Evolutionary conservation across 1,140 invertebrate species (phyloP).

Genomic region (Neotoxoptera formosana): DNA sequence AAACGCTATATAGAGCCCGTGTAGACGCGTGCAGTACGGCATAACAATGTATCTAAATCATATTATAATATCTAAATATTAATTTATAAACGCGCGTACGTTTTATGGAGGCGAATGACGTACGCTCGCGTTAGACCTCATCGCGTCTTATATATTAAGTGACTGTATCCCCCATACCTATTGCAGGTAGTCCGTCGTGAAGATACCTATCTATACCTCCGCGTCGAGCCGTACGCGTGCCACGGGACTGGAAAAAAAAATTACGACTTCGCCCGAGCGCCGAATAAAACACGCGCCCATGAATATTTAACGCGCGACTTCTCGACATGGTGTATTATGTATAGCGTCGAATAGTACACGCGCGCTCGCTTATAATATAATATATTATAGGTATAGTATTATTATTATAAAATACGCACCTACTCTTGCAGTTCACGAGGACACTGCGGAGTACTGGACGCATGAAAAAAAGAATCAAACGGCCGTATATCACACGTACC

Average conservation of each 20-base stretch:
- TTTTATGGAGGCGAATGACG: neutral
- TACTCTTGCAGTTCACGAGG: no score
- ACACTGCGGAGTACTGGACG: neutral
- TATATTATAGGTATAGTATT: neutral
- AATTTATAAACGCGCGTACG: neutral
- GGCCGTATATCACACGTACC: neutral
- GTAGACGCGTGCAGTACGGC: no score
- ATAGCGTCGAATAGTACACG: neutral
- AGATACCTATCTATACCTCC: neutral
- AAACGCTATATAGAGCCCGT: neutral
- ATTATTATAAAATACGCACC: no score
- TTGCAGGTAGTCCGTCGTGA: neutral
- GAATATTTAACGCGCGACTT: neutral
- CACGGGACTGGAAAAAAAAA: neutral
- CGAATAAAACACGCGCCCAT: neutral
- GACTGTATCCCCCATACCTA: neutral
- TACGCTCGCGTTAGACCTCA: neutral
- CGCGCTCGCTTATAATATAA: no score
- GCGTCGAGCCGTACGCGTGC: neutral
- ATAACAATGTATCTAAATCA: neutral
- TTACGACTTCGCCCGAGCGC: neutral
- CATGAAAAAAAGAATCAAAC: neutral
- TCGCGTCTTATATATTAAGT: neutral
- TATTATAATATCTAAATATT: neutral
- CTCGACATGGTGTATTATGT: no score